Base-by-base conservation (phyloP, 2,888 invertebrate genomes). In the Drosophila subquinaria region DNA sequence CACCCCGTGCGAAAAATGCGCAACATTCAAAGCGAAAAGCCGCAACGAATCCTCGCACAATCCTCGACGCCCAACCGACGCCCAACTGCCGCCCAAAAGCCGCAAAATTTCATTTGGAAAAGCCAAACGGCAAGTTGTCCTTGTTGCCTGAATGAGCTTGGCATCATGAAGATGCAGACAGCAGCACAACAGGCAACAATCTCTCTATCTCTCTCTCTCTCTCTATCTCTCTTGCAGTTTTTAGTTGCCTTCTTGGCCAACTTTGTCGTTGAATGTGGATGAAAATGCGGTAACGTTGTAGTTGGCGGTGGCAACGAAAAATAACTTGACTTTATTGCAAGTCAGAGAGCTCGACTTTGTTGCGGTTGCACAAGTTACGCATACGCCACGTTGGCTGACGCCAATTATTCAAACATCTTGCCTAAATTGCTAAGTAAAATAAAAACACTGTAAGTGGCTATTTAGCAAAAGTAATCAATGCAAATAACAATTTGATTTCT, bases 41-140 rank as follows among this genome's bases (percentile, higher is more conserved):
- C 76, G 69, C 77, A 75, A 23, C 50, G 45, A 43, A 55, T 62
- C 27, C 27, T 27, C 57, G 61, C 69, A 79, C 63, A 78, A 76
- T 79, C 40, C 57, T 35, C 33, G 36, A 11, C 42, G 43, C 20
- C 51, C 43, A 52, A 53, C 47, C 38, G 47, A 38, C 53, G 13
- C 55, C 45, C 56, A 67, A 57, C 60, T 71, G 69, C 74, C 68
- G 61, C 60, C 64, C 63, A 69, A 75, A 82, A 82, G 77, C 81
- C 81, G 70, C 80, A 75, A 75, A 75, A 82, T 82, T 82, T 75
- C 82, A 82, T 82, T 82, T 77, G 64, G 62, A 67, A 73, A 77
- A 74, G 77, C 73, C 82, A 79, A 78, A 61, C 63, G 70, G 68
- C 75, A 73, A 79, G 76, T 80, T 81, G 73, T 66, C 57, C 76